A percentile compares a stretch with the other conserved stretches of the same genome.
These are phyloP conservation scores for Eupithecia centaureata DNA, from an alignment of 2,888 invertebrate species.

Conservation along the genomic window DNA sequence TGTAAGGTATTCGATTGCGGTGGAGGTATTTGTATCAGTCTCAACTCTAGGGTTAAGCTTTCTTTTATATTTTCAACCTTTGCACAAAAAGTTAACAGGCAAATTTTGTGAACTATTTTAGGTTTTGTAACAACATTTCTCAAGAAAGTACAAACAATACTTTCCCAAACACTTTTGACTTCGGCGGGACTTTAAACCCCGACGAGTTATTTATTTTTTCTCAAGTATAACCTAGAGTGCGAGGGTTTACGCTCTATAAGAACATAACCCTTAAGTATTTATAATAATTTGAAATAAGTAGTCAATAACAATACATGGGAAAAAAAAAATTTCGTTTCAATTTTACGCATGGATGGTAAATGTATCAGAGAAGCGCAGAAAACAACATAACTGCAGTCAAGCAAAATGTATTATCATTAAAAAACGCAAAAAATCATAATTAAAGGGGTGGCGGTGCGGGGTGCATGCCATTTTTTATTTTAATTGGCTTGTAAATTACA, in stretches of 20 bases:
- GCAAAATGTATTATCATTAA: slow-evolving; percentile 80
- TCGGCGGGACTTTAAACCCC: too few relatives aligned
- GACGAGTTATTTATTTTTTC: too few relatives aligned
- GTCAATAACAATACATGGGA: too few relatives aligned
- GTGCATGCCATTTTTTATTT: slow-evolving; percentile 80
- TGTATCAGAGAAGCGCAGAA: slow-evolving; percentile 41
- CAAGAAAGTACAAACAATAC: too few relatives aligned
- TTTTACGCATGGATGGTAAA: slow-evolving; percentile 35
- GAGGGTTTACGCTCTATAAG: neutral
- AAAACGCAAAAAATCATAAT: slow-evolving; percentile 82
- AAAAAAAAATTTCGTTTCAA: too few relatives aligned
- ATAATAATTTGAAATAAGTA: too few relatives aligned
- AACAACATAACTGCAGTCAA: slow-evolving; percentile 61
- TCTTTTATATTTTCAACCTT: neutral
- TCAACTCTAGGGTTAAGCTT: neutral
- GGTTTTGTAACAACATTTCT: neutral
- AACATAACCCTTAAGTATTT: too few relatives aligned
- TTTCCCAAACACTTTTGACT: too few relatives aligned
- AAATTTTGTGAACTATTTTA: neutral
- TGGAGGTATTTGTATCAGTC: neutral
- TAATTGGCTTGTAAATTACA: slow-evolving; percentile 82
- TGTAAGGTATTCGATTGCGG: slow-evolving; percentile 44
- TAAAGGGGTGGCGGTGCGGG: slow-evolving; percentile 75
- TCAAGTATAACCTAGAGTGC: too few relatives aligned
- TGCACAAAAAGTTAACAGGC: neutral